Evolutionary conservation across 1,140 invertebrate genomes (phyloP), one percentile per base, ranked within the genome.

Genomic region (Anthonomus grandis): DNA sequence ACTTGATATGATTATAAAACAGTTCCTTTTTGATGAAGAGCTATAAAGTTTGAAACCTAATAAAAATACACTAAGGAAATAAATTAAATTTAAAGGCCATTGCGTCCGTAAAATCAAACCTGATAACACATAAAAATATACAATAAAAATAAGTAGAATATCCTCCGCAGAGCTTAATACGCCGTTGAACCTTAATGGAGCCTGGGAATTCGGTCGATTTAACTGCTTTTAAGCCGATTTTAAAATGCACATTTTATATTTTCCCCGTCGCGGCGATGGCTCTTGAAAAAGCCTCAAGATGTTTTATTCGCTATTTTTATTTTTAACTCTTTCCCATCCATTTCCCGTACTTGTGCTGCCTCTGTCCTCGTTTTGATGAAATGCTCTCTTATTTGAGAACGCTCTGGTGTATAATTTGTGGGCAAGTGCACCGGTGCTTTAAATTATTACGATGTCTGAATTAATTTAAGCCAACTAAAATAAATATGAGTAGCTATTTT

Each of bases 211-310:
- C 50, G 50, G 38, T 53, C 50, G 50, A 53, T 53, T 53, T 44
- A 53, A 53, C 50, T 44, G 50, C 50, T 53, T 53, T 53, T 44
- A 44, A 53, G 39, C 38, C 38, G 50, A 53, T 53, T 53, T 42
- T 53, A 53, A 53, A 53, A 53, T 53, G 39, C 38, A 53, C 50
- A 53, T 53, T 53, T 53, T 53, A 53, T 44, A 53, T 53, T 53
- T 53, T 39, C 12, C 50, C 27, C n/a, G n/a, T 21, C 24, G 38
- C 39, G 36, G 49, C 31, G 50, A 44, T 44, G 49, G 49, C 50
- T 21, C 23, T 53, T 41, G 12, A 25, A 44, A 21, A 44, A 18
- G 41, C 15, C 27, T 31, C 15, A 44, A 53, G 50, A 53, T 53
- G 50, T 42, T 53, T 51, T 51, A 51, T 39, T 49, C 41, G 36